Percentiles rank a stretch among this genome's conserved stretches.
Conservation (phyloP, 2,113 vertebrate species). For the Pituophis catenifer region DNA sequence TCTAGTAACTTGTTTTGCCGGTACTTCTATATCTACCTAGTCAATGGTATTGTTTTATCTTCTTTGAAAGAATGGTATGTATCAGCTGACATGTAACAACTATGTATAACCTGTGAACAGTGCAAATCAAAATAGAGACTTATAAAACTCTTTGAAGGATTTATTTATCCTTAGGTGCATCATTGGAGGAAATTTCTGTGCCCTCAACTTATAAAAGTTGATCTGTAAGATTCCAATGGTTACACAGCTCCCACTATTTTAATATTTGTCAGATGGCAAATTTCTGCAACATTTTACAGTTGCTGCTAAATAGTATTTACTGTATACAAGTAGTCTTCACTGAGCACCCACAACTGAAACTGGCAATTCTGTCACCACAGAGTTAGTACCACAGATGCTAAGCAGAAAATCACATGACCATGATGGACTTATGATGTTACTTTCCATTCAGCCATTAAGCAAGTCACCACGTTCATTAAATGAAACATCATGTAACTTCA, state of each 20-base stretch:
- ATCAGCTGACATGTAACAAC: not conserved
- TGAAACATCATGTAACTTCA: not conserved
- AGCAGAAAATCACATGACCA: not conserved
- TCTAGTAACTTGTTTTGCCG: not conserved
- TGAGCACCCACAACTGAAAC: not conserved
- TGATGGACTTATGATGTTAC: not conserved
- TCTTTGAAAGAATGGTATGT: not conserved
- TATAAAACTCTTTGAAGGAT: not conserved
- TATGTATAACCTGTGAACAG: not conserved
- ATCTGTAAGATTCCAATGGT: not conserved
- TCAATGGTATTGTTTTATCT: not conserved
- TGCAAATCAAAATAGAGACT: not conserved
- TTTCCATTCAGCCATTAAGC: not conserved
- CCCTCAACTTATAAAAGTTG: not conserved
- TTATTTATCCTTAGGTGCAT: not conserved
- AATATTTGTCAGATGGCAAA: not conserved
- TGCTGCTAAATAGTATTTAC: not conserved
- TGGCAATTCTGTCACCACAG: not conserved
- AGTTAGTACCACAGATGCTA: not conserved
- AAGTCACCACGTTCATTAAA: not conserved
- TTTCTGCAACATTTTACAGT: not conserved
- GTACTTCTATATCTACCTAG: not conserved
- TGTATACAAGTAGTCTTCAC: not conserved
- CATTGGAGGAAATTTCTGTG: not conserved
- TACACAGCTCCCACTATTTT: not conserved